Base-by-base conservation (phyloP, 2,113 vertebrate genomes). In the Siniperca chuatsi region DNA sequence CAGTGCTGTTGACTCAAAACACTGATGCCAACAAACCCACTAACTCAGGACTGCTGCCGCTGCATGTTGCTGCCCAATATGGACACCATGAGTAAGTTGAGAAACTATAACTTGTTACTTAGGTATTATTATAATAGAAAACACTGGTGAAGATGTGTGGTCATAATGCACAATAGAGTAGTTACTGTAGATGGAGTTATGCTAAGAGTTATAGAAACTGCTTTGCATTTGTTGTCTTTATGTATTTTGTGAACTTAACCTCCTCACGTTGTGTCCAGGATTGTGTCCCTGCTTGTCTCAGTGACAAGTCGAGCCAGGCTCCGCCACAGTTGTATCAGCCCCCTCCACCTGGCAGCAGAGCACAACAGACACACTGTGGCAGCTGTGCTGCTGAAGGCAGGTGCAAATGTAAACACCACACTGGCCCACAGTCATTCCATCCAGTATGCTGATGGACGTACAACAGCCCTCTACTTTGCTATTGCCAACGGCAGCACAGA, bases 11-110 rank as follows among this genome's bases (percentile, higher is more conserved):
- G 86, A 92, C 95, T 1, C 97, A 97, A 83, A 97, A 97, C 5
- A 97, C 97, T 12, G 98, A 99, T 23, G 97, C 97, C 84, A 99
- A 99, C 93, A 99, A 95, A 94, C 82, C 96, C 76, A 96, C 96
- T 57, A 96, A 96, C 78, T 94, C 97, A 2, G 97, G 97, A 29
- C 78, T 97, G 65, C 93, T 99, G 64, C 97, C 98, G 0, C 96
- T 99, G 57, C 98, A 99, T 70, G 65, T 97, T 6, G 98, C 98
- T 84, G 95, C 98, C 67, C 97, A 97, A 87, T 95, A 95, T 74
- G 98, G 98, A 64, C 96, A 97, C 90, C 95, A 95, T 78, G 93
- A 97, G 98, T 99, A 96, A 96, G 98, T 92, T 78, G 0, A 2
- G 23, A 25, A 73, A 33, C 23, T 13, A 9, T 1, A 18, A 15